Evolutionary conservation across 2,113 vertebrate species (phyloP).

Genomic region (Hypomesus transpacificus): DNA sequence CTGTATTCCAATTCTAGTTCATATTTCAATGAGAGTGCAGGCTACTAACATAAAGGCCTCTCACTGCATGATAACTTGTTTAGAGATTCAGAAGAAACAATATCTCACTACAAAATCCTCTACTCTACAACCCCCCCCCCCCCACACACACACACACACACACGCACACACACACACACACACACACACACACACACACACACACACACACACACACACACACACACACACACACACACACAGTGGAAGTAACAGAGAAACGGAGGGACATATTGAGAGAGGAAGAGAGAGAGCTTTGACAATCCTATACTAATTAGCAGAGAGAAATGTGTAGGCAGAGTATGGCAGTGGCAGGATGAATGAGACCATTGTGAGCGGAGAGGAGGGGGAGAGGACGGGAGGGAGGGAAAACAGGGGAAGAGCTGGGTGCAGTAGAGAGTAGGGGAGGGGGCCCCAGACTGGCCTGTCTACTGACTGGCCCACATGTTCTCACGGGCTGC

Average conservation of each 20-base stretch:
- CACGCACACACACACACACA: slow-evolving; percentile 20
- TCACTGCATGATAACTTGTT: too few species aligned
- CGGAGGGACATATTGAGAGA: slow-evolving; percentile 25
- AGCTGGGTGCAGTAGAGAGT: not conserved
- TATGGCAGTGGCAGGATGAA: slow-evolving; percentile 70
- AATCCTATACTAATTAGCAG: slow-evolving; percentile 74
- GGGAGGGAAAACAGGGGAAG: not conserved
- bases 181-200: slow-evolving; percentile 17
- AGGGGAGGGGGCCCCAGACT: slow-evolving; percentile 53
- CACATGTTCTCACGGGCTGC: slow-evolving; percentile 70
- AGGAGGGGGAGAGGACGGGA: slow-evolving; percentile 41
- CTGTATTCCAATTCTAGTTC: not conserved
- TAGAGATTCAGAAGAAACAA: too few species aligned
- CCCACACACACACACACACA: slow-evolving; percentile 21
- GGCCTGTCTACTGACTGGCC: slow-evolving; percentile 67
- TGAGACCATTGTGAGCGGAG: slow-evolving; percentile 70
- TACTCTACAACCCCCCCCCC: not conserved
- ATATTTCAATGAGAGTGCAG: not conserved
- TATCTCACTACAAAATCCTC: not conserved
- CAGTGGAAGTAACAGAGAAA: not conserved
- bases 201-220: not conserved
- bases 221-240: slow-evolving; percentile 14
- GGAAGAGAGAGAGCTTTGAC: slow-evolving; percentile 59
- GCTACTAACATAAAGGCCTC: not conserved
- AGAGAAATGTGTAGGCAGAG: slow-evolving; percentile 74